A percentile compares a stretch with the other conserved stretches of the same genome.
Conservation (phyloP, 2,113 vertebrate genomes). For the Sylvilagus bachmani region DNA sequence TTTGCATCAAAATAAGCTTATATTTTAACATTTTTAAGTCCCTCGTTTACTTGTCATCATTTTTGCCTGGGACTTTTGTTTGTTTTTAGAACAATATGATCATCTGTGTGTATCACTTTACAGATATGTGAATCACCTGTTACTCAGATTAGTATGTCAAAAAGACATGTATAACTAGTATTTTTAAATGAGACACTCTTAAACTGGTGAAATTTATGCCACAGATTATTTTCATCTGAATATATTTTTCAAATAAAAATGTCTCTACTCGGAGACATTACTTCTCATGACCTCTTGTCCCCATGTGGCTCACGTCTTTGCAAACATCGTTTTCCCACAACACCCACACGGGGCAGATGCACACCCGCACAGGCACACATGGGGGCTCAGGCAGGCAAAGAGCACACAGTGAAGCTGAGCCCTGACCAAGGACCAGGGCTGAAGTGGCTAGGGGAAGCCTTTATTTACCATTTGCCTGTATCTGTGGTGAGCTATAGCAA, state of each 20-base stretch:
- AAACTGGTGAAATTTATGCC: slow-evolving; percentile 4
- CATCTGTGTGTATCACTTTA: background rate
- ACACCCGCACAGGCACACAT: too few relatives aligned
- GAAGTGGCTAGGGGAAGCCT: background rate
- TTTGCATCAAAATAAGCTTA: too few relatives aligned
- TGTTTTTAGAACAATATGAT: slow-evolving; percentile 13
- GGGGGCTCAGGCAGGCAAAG: background rate
- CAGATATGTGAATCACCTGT: background rate
- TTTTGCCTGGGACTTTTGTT: background rate
- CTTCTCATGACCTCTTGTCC: background rate
- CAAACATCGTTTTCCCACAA: background rate
- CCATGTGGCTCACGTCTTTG: background rate
- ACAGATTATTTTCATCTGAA: slow-evolving; percentile 37
- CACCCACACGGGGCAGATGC: rapidly evolving
- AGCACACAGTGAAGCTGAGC: background rate
- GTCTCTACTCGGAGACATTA: background rate
- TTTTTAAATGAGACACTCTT: background rate
- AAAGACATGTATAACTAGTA: background rate
- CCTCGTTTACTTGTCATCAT: background rate
- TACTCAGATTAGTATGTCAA: background rate
- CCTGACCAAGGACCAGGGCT: background rate
- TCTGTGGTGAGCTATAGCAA: background rate
- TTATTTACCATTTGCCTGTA: background rate
- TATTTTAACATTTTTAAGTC: too few relatives aligned
- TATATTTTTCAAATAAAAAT: slow-evolving; percentile 45